Evolutionary conservation across 2,888 invertebrate species (phyloP), one percentile per base, ranked within the genome.

Genomic region (Caradrina kadenii): DNA sequence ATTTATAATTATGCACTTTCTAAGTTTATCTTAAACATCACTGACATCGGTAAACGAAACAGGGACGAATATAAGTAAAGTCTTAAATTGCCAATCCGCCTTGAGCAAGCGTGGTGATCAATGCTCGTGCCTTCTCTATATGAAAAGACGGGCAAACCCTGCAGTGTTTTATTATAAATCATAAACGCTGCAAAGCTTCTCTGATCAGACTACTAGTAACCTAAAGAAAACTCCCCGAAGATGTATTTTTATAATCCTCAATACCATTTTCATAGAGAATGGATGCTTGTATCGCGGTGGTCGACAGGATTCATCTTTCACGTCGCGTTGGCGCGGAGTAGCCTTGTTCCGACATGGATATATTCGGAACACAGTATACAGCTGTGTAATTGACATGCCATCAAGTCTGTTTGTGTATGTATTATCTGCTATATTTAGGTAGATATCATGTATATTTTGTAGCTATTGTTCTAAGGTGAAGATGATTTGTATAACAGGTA

Each of bases 271-370:
- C 45, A 66, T 61, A 22, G 56, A 60, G 39, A 64, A 80, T 66
- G 13, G 59, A 80, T 80, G 62, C 13, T 58, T 65, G 48, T 67
- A 67, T 71, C 70, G 39, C 39, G 50, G 52, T 59, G 39, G 42
- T 62, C 54, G 83, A 68, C 83, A 42, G 61, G 55, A n/a, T 55
- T 54, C 53, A 81, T 81, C 61, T 66, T 69, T 81, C 81, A 83
- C 56, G 72, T 69, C 53, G 54, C 56, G 72, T 69, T 50, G 54
- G 58, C 55, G 55, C 13, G 62, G 49, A 49, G 59, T 66, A 55
- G 75, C 42, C 22, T 17, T 52, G 35, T 52, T 31, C 22, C 21
- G 73, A 74, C 69, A 56, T 56, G 54, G 78, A 80, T 82, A 74
- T 70, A 83, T 82, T 56, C 67, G 13, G 59, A 63, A 65, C 26